Conservation (phyloP, 2,113 vertebrate genomes). For the Myotis brandtii region DNA sequence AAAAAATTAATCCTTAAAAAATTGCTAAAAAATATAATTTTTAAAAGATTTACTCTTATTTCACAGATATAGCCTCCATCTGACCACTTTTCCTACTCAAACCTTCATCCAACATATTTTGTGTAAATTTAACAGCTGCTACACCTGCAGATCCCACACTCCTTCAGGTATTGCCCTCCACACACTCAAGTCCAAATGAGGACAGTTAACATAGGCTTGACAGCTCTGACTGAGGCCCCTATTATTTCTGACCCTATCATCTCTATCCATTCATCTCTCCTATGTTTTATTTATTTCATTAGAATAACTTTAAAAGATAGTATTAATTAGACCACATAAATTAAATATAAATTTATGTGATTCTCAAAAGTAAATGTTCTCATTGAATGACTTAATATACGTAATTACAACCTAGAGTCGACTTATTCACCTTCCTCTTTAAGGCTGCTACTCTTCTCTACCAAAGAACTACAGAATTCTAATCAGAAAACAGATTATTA, state of each 20-base stretch:
- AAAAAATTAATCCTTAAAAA: conserved; percentile 4
- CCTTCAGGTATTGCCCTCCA: background rate
- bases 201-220: background rate
- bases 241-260: background rate
- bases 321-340: background rate
- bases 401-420: background rate
- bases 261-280: background rate
- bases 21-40: background rate
- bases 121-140: background rate
- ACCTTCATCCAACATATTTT: background rate
- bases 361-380: background rate
- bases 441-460: background rate
- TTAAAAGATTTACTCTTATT: background rate
- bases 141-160: background rate
- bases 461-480: conserved; percentile 10
- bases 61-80: background rate
- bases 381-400: background rate
- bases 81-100: background rate
- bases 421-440: background rate
- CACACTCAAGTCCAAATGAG: background rate
- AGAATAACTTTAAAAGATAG: background rate
- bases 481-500: background rate
- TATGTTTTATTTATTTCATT: conserved; percentile 10
- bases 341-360: background rate
- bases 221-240: background rate